These are phyloP conservation scores for Heloderma charlesbogerti DNA, from an alignment of 2,113 vertebrate species.

Conservation along the genomic window DNA sequence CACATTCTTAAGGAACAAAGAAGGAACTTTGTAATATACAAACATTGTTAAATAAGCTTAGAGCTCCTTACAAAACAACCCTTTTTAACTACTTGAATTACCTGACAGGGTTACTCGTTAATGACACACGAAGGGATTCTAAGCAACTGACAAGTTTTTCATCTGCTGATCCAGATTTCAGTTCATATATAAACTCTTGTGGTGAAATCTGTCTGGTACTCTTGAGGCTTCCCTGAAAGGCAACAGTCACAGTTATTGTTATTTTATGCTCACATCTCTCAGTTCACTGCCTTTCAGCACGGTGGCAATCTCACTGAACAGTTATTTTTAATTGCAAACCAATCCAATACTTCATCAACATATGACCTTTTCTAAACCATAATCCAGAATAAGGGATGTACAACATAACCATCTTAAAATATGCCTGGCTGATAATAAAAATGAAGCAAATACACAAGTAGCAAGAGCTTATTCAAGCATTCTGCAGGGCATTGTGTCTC, in stretches of 20 bases:
- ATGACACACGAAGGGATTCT: slow-evolving; percentile 93
- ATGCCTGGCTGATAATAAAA: background rate
- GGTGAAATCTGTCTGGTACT: slow-evolving; percentile 90
- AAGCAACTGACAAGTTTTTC: slow-evolving; percentile 91
- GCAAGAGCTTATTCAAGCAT: background rate
- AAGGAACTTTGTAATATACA: background rate
- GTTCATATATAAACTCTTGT: slow-evolving; percentile 93
- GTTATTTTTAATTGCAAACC: background rate
- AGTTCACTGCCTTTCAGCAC: background rate
- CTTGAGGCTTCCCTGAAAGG: slow-evolving; percentile 88
- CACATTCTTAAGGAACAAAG: background rate
- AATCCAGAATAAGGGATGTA: background rate
- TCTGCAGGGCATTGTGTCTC: background rate
- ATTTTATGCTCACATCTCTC: too few relatives aligned
- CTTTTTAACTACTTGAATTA: slow-evolving; percentile 65
- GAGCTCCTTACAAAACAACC: too few relatives aligned
- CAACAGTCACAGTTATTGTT: background rate
- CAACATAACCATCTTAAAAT: background rate
- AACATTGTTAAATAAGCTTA: background rate
- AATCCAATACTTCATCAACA: background rate
- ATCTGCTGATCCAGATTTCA: slow-evolving; percentile 89
- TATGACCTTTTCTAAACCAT: background rate
- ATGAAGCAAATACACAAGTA: background rate
- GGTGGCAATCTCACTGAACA: background rate
- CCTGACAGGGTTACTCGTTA: slow-evolving; percentile 99